Base-by-base conservation (phyloP, 2,113 vertebrate species). In the Rhadina sibilatrix region DNA sequence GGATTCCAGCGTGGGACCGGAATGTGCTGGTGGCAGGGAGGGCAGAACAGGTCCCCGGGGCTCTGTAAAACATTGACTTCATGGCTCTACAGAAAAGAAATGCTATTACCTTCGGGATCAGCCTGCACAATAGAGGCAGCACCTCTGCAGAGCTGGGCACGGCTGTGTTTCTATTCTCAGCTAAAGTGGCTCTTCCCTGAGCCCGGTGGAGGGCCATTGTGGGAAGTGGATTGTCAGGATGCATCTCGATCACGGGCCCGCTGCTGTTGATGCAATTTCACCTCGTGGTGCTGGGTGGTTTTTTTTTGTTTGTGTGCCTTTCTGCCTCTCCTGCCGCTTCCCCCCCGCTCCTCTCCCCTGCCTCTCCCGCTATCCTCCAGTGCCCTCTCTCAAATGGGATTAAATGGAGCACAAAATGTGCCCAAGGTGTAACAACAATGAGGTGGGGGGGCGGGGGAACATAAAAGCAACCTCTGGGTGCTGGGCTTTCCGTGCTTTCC, bases 351-450 rank as follows among this genome's bases (percentile, higher is more conserved):
- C 84, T 47, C 66, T 50, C 28, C 59, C 65, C 61, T 54, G 60
- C 46, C 77, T 70, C 77, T 61, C 54, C 81, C 0, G 10, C 54
- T 84, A 23, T 86, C 93, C 93, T 95, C 83, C 88, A 5, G 3
- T 93, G 94, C 90, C 90, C 85, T 83, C 60, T 74, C 85, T 90
- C 82, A 93, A 95, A 97, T 47, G 79, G 79, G 90, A 96, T 95
- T 97, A 90, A 96, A 96, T 94, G 90, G 95, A 97, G 93, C 95
- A 93, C 85, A 92, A 95, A 94, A 96, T 52, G 76, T 71, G 88
- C 59, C 93, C 92, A 71, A 75, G 89, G 81, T 86, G 71, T 52
- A 60, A 61, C 66, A 72, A 63, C 81, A 69, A 63, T 33, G 77
- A 65, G 60, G 14, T 33, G 71, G 76, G 25, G 25, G 78, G 75